Base-by-base conservation (phyloP, 2,888 invertebrate species). In the Operophtera brumata region DNA sequence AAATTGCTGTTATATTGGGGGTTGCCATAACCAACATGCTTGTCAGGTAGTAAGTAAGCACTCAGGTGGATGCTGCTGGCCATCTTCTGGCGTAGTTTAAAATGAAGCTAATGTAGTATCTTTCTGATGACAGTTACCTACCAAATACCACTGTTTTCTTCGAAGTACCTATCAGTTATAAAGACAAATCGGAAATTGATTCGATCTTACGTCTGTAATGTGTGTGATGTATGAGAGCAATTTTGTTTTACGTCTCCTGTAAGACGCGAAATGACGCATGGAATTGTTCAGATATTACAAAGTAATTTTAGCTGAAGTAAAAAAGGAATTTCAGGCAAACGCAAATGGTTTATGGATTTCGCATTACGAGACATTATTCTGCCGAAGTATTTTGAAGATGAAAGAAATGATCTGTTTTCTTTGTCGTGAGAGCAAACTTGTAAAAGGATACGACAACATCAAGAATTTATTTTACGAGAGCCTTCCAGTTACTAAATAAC, bases 191-290 rank as follows among this genome's bases (percentile, higher is more conserved):
- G 42, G 48, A 39, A 44, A 44, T 50, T 20, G 39, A 39, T 44
- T 66, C 64, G 64, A 69, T 71, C 66, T 59, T 62, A 51, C 58
- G 7, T 32, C 55, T 56, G 47, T 69, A 67, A 69, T 64, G 62
- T 67, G 66, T 70, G 28, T 52, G 46, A 52, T 41, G 46, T 46
- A 52, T 46, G 52, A 46, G 26, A 46, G 46, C 46, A 52, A 52
- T 52, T 46, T 52, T 26, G 46, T 35, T 36, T 46, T 30, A 46
- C 51, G 34, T 40, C 13, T 51, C 34, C 20, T 34, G n/a, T 69
- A 74, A 72, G 30, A 5, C 7, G 30, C 30, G 9, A 30, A 12
- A 12, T 42, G 44, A 45, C 20, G 34, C 35, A 45, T 46, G 45
- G 46, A 46, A 12, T 50, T 39, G 32, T 37, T 50, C 32, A 30